phyloP scores from a whole-genome alignment of 2,888 invertebrate species.

The Troilus luridus region DNA sequence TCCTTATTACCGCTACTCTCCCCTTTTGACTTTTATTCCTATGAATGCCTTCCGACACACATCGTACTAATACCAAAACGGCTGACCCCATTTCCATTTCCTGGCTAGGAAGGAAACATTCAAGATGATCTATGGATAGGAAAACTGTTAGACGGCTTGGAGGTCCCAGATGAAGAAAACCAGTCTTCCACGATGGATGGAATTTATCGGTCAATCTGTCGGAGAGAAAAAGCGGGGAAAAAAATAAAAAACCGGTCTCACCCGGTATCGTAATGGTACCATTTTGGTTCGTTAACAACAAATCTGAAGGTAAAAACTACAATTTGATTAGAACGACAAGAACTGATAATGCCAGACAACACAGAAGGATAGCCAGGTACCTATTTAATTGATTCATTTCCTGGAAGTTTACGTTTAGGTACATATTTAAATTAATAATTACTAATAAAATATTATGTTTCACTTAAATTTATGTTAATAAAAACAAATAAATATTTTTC shows the following conservation, averaged over 20 bases:
- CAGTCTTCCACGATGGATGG: constrained; percentile 10
- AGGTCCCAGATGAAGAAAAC: constrained; percentile 14
- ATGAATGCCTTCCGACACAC: constrained; percentile 33
- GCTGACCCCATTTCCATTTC: constrained; percentile 40
- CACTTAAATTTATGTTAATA: neutral
- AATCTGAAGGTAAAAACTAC: constrained; percentile 23
- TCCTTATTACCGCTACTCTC: neutral
- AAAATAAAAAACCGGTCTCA: constrained; percentile 34
- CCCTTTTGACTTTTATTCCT: constrained; percentile 13
- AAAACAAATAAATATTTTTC: neutral
- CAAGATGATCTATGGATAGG: constrained; percentile 8
- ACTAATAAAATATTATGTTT: neutral
- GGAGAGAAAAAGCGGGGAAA: neutral
- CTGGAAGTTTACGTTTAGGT: neutral
- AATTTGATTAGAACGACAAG: neutral
- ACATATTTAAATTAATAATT: neutral
- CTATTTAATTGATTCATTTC: neutral
- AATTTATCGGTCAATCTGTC: constrained; percentile 50
- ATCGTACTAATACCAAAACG: neutral
- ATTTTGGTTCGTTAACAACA: constrained; percentile 35
- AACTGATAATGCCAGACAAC: neutral
- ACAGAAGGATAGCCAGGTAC: neutral
- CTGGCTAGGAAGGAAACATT: constrained; percentile 32
- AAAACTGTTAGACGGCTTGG: neutral
- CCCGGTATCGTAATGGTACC: constrained; percentile 36